Evolutionary conservation across 2,113 vertebrate genomes (phyloP), one percentile per base, ranked within the genome.

Genomic region (Pithys albifrons): DNA sequence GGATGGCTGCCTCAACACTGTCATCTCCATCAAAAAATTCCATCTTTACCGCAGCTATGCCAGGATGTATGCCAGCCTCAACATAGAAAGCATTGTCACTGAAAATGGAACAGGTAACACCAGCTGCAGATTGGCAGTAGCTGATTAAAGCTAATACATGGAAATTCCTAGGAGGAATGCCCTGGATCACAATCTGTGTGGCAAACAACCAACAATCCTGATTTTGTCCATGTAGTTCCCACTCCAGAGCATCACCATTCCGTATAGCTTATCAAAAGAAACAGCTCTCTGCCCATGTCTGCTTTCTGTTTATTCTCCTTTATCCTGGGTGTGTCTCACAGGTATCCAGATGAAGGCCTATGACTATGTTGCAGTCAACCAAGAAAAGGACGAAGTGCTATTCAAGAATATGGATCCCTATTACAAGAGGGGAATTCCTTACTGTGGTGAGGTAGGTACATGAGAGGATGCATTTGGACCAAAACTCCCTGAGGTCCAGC

Each of bases 101-200:
- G 97, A 98, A 95, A 88, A 43, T n/a, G 98, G 97, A 28, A 98
- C 98, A 98, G 98, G 98, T 98, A 97, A 98, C 51, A 29, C 9
- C 31, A 67, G 22, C 14, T 9, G 45, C 28, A 75, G 13, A 1
- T 8, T 91, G 39, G 55, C 25, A 57, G 45, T 15, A 49, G 24
- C n/a, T 59, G 22, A 25, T 37, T 77, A 46, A 80, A 84, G 23
- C 55, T 88, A 41, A 43, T 19, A 19, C 14, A 8, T 62, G 46
- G 9, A 27, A 52, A 18, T 62, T 62, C 14, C 55, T 54, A 29
- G 64, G 31, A 81, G 20, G 19, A 92, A 52, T 81, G 11, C 65
- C 19, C 61, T 73, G 58, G 16, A 61, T 55, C 22, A 28, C 1
- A 0, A 13, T 22, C 70, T 80, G 20, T 85, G 51, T 12, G 27